Conservation (phyloP, 2,888 invertebrate species). For the Mermis nigrescens region DNA sequence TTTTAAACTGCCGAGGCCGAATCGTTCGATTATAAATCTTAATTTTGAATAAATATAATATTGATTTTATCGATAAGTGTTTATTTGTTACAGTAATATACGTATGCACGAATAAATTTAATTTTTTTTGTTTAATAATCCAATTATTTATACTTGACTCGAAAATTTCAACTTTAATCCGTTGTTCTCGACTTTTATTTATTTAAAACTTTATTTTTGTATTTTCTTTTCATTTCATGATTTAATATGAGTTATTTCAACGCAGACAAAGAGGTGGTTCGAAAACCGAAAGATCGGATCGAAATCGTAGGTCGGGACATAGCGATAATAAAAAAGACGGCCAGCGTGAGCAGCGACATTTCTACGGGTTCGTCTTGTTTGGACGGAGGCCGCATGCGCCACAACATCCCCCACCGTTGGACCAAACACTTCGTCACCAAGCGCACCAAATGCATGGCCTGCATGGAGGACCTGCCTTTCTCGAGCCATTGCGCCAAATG, state of each 20-base stretch:
- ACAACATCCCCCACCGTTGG: conserved; percentile 22
- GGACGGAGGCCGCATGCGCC: conserved; percentile 18
- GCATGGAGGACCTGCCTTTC: conserved; percentile 18
- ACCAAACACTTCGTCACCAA: conserved; percentile 8
- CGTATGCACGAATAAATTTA: no score
- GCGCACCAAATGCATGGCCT: conserved; percentile 15
- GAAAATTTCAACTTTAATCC: no score
- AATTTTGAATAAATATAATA: no score
- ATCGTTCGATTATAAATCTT: no score
- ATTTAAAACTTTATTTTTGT: no score
- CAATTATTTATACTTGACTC: neutral
- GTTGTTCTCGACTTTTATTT: no score
- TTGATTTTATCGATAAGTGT: no score
- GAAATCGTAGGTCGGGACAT: neutral
- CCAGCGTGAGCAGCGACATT: neutral
- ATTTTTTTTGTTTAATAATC: neutral
- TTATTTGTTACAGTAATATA: no score
- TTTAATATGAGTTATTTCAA: no score
- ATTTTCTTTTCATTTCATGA: no score
- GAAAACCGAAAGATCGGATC: neutral
- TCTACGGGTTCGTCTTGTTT: neutral
- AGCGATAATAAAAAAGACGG: neutral
- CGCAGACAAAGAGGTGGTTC: neutral
- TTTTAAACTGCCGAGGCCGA: no score
- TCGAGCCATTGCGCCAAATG: conserved; percentile 14